Conservation (phyloP, 2,888 invertebrate genomes). For the Rotaria magnacalcarata region DNA sequence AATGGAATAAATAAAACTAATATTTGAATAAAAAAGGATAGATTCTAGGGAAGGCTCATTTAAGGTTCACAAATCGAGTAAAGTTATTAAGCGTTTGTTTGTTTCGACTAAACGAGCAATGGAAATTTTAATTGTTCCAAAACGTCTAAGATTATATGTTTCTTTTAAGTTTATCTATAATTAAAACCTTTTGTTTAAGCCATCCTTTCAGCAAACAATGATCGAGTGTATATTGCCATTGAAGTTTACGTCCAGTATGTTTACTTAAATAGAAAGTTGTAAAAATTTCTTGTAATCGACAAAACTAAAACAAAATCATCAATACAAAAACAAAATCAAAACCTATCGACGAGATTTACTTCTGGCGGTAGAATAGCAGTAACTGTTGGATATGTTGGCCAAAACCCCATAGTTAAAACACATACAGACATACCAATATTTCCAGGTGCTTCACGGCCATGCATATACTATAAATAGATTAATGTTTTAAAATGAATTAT, state of each 20-base stretch:
- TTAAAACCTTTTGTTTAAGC: constrained; percentile 44
- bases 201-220: constrained; percentile 70
- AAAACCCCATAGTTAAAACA: constrained; percentile 95
- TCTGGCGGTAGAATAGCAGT: constrained; percentile 84
- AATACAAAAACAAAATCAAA: background rate
- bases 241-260: constrained; percentile 91
- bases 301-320: constrained; percentile 64
- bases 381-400: constrained; percentile 89
- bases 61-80: too few species aligned
- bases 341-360: constrained; percentile 14
- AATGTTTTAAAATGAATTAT: too few species aligned
- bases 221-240: constrained; percentile 95
- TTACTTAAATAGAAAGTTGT: constrained; percentile 93
- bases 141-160: too few species aligned
- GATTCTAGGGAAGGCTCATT: too few species aligned
- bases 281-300: constrained; percentile 86
- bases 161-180: too few species aligned
- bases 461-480: constrained; percentile 50
- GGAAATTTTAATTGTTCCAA: too few species aligned
- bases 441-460: constrained; percentile 50
- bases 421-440: constrained; percentile 80
- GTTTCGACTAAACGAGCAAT: too few species aligned
- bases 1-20: too few species aligned
- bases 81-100: too few species aligned
- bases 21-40: too few species aligned